Base-by-base conservation (phyloP, 1,140 invertebrate species). In the Schlechtendalia chinensis region DNA sequence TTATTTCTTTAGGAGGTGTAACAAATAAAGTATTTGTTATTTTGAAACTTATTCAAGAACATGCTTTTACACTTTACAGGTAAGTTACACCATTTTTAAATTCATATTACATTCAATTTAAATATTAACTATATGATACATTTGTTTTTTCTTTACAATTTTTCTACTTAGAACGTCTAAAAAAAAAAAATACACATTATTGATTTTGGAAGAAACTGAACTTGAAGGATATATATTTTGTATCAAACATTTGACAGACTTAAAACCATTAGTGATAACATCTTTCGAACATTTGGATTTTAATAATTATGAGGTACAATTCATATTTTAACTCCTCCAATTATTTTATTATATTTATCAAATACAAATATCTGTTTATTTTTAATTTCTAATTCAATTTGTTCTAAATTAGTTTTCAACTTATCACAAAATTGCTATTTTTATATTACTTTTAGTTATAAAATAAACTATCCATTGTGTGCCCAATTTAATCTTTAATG, bases 1-100 rank as follows among this genome's bases (percentile, higher is more conserved):
- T 98, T 82, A 89, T 95, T 71, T 95, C 93, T 85, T 88, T 97
- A 59, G 92, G 91, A 63, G 93, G 93, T 82, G 90, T 90, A 69
- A 88, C 90, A 22, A 94, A 94, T 59, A 96, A 96, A 87, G 91
- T 93, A 47, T 98, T 96, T 85, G 92, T 98, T 83, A 91, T 92
- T 11, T 90, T 96, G 12, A 93, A 97, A 89, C 86, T 98, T 19
- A 91, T 97, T 61, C 93, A 95, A 87, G 91, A 93, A 84, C 85
- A 90, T 79, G 88, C 90, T 2, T 87, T 87, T 82, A 85, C 87
- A 83, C 87, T 90, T 83, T 83, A 90, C 83, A 85, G 84, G 86
- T 84, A 84, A 84, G 82, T 72, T n/a, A n/a, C 0, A 54, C 8
- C 14, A 32, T 72, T 29, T 14, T 14, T 24, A 32, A 6, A 19